phyloP scores from a whole-genome alignment of 2,797 vertebrate genomes.

The Mallotus villosus region DNA sequence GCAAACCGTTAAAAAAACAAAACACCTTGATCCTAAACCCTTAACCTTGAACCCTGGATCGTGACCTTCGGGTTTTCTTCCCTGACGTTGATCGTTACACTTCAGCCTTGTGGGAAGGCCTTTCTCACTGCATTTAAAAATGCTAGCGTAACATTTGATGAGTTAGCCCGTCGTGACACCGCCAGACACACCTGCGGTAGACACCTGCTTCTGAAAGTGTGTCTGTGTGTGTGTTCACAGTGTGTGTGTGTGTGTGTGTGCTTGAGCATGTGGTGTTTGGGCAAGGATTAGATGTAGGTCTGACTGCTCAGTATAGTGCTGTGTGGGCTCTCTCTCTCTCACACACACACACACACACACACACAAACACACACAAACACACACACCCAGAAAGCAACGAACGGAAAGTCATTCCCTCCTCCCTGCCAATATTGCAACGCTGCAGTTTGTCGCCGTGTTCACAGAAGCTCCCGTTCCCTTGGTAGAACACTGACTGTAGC shows the following conservation, averaged over 20 bases:
- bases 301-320: background rate
- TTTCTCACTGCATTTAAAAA: background rate
- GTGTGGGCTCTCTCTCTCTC: background rate
- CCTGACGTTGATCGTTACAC: too few species aligned
- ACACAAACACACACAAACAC: slow-evolving; percentile 13
- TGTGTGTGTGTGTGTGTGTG: background rate
- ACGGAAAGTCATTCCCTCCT: background rate
- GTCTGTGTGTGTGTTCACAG: background rate
- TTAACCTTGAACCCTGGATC: too few species aligned
- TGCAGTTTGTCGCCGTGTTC: too few species aligned
- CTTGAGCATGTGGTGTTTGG: background rate
- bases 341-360: background rate
- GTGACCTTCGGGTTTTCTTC: background rate
- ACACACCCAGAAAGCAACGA: background rate
- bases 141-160: background rate
- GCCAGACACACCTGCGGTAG: slow-evolving; percentile 19
- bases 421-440: background rate
- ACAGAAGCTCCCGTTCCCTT: too few species aligned
- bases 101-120: background rate
- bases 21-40: too few species aligned
- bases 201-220: background rate
- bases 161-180: slow-evolving; percentile 39
- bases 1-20: too few species aligned
- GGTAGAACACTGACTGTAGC: too few species aligned
- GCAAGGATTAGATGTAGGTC: background rate